Base-by-base conservation (phyloP, 2,888 invertebrate species). In the Globia sparganii region DNA sequence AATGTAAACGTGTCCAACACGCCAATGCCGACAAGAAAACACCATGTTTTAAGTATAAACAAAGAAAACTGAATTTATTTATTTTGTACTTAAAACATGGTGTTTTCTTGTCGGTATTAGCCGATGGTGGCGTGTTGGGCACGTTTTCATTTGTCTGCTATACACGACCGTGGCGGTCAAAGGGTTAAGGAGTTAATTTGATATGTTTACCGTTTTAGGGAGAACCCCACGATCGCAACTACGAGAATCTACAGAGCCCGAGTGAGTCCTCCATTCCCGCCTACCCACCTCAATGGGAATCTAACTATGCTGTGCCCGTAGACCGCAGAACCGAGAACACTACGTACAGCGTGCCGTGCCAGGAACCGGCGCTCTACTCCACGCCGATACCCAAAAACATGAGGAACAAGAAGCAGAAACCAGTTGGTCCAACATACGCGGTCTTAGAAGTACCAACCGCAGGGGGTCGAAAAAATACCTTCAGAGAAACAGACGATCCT, bases 341-440 rank as follows among this genome's bases (percentile, higher is more conserved):
- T 1, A 83, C 78, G 0, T 81, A 83, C 34, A 83, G 83, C 34
- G 78, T 58, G 34, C 83, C 83, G 0, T 78, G 40, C 65, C 69
- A 8, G 11, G 64, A 34, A 15, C 58, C 49, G 4, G 58, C 11
- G 9, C 65, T 81, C 11, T 81, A 81, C 56, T 40, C 81, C 15
- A 66, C 69, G 1, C 83, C 81, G 0, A 49, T 3, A 34, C 81
- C 83, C 1, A 81, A 81, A 34, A 43, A 49, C 3, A 13, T 56
- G 8, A 78, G 81, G 28, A 69, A 69, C 34, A 78, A 68, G 5
- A 59, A 61, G 1, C 56, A 53, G 21, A 53, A 73, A 53, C 31
- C 53, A 3, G 0, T 3, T 1, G 79, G 70, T 0, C 69, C 72
- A 37, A 83, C 61, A 21, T 81, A 81, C 49, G 83, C 81, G 0